Conservation (phyloP, 2,797 vertebrate genomes). For the Pseudochirops cupreus region DNA sequence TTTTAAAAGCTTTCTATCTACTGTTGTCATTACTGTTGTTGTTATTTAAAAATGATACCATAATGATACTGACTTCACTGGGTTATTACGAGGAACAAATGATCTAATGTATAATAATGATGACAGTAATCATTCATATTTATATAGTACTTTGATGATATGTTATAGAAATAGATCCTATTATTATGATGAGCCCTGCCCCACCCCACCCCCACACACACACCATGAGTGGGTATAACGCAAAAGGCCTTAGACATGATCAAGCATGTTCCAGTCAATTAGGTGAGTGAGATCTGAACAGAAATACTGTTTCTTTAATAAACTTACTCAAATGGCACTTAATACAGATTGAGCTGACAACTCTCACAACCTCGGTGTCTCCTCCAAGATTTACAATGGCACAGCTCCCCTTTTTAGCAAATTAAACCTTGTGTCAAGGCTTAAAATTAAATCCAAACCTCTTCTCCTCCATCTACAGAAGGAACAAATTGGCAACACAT, state of each 20-base stretch:
- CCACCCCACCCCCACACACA: no score
- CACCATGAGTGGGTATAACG: slow-evolving; percentile 9
- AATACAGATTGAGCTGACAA: slow-evolving; percentile 81
- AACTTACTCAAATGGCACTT: slow-evolving; percentile 69
- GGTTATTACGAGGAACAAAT: neutral
- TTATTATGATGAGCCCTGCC: neutral
- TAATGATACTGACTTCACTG: neutral
- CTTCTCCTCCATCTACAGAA: slow-evolving; percentile 83
- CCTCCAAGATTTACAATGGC: slow-evolving; percentile 86
- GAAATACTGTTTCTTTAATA: slow-evolving; percentile 78
- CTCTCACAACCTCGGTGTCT: slow-evolving; percentile 82
- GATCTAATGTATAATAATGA: neutral
- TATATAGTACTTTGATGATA: neutral
- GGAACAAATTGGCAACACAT: slow-evolving; percentile 88
- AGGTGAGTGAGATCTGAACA: slow-evolving; percentile 46
- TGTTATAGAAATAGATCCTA: neutral
- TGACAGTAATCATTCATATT: neutral
- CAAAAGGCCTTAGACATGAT: slow-evolving; percentile 31
- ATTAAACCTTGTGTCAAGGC: slow-evolving; percentile 88
- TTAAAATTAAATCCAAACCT: slow-evolving; percentile 87
- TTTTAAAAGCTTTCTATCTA: neutral
- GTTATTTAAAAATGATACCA: neutral
- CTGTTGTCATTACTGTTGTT: neutral
- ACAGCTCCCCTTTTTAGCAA: slow-evolving; percentile 85
- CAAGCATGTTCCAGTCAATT: slow-evolving; percentile 59